Conservation (phyloP, 2,113 vertebrate species). For the Prinia subflava region DNA sequence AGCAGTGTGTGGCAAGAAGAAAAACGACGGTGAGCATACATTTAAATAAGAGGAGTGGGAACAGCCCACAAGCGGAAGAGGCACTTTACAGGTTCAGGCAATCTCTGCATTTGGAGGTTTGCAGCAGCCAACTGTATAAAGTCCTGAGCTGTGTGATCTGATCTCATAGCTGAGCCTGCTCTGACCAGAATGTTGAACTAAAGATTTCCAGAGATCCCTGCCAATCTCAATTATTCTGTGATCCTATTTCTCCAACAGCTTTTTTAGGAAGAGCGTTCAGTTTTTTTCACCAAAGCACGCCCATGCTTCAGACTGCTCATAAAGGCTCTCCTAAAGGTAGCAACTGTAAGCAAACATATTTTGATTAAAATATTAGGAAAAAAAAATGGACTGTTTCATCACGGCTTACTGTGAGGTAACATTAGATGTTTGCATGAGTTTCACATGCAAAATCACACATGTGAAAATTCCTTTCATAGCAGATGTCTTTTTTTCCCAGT, state of each 20-base stretch:
- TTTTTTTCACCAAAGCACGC: not conserved
- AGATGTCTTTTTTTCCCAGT: not conserved
- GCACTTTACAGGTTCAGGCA: not conserved
- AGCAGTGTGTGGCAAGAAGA: not conserved
- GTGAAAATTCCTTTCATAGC: not conserved
- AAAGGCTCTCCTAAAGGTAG: not conserved
- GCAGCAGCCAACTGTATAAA: not conserved
- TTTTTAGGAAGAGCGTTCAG: rapidly evolving
- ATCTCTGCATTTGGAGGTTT: not conserved
- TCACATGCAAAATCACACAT: not conserved
- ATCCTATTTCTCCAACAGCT: not conserved
- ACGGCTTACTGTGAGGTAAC: not conserved
- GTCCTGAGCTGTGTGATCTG: not conserved
- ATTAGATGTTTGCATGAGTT: not conserved
- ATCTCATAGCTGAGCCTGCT: not conserved
- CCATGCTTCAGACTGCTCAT: not conserved
- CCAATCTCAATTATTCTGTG: not conserved
- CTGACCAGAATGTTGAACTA: not conserved
- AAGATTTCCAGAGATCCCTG: not conserved
- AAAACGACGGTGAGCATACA: not conserved
- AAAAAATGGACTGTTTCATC: not conserved
- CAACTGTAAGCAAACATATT: not conserved
- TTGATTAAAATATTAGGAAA: not conserved
- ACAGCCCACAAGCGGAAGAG: not conserved
- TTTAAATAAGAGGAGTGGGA: not conserved